Evolutionary conservation across 2,888 invertebrate species (phyloP), one percentile per base, ranked within the genome.

Genomic region (Kuschelorhynchus macadamiae): DNA sequence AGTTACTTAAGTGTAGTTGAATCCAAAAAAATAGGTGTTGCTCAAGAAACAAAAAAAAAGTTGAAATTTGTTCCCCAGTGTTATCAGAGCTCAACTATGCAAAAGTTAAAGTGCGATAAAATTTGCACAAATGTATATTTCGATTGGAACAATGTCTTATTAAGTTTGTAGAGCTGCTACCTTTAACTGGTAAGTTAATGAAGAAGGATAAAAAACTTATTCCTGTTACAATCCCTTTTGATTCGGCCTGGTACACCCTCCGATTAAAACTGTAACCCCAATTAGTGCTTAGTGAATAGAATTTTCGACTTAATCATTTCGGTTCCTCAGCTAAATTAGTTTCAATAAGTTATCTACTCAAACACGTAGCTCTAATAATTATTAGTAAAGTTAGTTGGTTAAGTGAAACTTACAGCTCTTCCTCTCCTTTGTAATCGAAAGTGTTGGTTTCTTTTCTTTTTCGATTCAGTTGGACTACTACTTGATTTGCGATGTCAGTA

Each of bases 401-500:
- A 63, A 66, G 21, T 59, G 44, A 50, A 63, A 70, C 66, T 70
- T 70, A 70, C 70, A 67, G 39, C 60, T 67, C 67, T 42, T 65
- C 59, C 52, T 70, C 67, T 33, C 52, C 67, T 14, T 66, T 67
- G 60, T 66, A 57, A 62, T 67, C 67, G 36, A 53, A 49, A 60
- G 21, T 36, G 47, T 47, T 52, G 30, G 55, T 63, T 41, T 62
- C 59, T 55, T 59, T 57, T 55, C 57, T 55, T 20, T 59, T 67
- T 55, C 60, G 49, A 57, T 61, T 50, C 44, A 61, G 17, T 46
- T 63, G 75, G 71, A 79, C 79, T 67, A 79, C 77, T 9, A 77
- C 76, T 50, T 80, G 72, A 59, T 75, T 74, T 55, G 70, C 74
- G 41, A 61, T 69, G 57, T 69, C 67, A 63, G 70, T 66, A 76